A percentile compares a stretch with the other conserved stretches of the same genome.
Evolutionary conservation across 1,140 invertebrate genomes (phyloP).

Genomic region (Prorops nasuta): DNA sequence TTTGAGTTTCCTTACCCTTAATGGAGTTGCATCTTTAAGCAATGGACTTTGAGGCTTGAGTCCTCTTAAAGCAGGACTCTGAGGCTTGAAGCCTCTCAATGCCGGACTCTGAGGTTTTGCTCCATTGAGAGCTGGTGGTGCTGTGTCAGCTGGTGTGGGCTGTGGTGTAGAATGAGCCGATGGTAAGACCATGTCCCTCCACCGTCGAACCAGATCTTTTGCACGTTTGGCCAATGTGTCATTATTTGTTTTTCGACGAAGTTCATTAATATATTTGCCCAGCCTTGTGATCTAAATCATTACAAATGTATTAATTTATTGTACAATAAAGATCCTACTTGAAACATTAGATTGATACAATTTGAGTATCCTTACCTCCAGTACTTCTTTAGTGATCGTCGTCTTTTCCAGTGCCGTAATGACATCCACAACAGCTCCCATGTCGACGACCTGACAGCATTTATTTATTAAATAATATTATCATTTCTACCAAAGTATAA

Average conservation of each 20-base stretch:
- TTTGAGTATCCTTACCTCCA: slow-evolving; percentile 70
- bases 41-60: slow-evolving; percentile 51
- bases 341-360: neutral
- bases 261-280: slow-evolving; percentile 90
- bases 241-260: slow-evolving; percentile 80
- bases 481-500: too few relatives aligned
- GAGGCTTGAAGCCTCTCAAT: slow-evolving; percentile 44
- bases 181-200: slow-evolving; percentile 79
- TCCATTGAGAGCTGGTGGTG: slow-evolving; percentile 48
- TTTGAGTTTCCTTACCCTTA: slow-evolving; percentile 48
- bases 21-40: slow-evolving; percentile 39
- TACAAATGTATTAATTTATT: slow-evolving; percentile 9
- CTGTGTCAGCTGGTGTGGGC: slow-evolving; percentile 42
- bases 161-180: slow-evolving; percentile 50
- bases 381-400: slow-evolving; percentile 89
- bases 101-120: slow-evolving; percentile 47
- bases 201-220: slow-evolving; percentile 87
- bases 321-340: neutral
- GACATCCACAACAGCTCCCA: slow-evolving; percentile 87
- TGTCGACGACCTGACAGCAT: slow-evolving; percentile 90
- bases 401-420: slow-evolving; percentile 89
- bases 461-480: too few relatives aligned
- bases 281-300: slow-evolving; percentile 74
- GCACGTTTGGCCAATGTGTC: slow-evolving; percentile 81
- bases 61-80: slow-evolving; percentile 44